Evolutionary conservation across 2,113 vertebrate genomes (phyloP), one percentile per base, ranked within the genome.

Genomic region (Cynopterus brachyotis): DNA sequence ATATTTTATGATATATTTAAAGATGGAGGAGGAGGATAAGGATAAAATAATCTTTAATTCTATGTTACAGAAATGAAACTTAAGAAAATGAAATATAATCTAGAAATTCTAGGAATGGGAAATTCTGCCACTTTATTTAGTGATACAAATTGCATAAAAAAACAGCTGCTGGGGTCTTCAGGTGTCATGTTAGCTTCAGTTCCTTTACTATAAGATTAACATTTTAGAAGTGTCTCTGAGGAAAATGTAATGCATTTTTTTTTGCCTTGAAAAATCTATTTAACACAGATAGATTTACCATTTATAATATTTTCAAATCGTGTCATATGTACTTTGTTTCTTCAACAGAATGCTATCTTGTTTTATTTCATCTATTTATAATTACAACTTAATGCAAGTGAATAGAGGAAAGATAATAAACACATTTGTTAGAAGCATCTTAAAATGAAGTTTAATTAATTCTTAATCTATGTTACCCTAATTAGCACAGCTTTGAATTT

Each of bases 361-460:
- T 95, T 88, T 94, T 94, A 80, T 83, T 96, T 91, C 17, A 73
- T 70, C 76, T 91, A 67, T 76, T 89, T 66, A 73, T 91, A 95
- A 95, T 78, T 76, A 78, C 81, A 79, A 59, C 30, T 79, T 85
- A 70, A 35, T 92, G 30, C 37, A 82, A 79, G 35, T 84, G 66
- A 90, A 88, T 28, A 87, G 9, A 81, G 37, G n/a, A 94, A 85
- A 76, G 24, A 83, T 35, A 95, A 66, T 80, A 67, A 67, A 90
- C 64, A 45, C 0, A n/a, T 67, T 96, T 81, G 26, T 88, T 93
- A 88, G 85, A 95, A 91, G 42, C 55, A 89, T 70, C 62, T 97
- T 59, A 69, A 97, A 93, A 79, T 80, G 40, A 94, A 91, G 50
- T 88, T 70, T 81, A 97, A 94, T 90, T 87, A 94, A 94, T 97